Conservation (phyloP, 1,140 invertebrate species). For the Contarinia nasturtii region DNA sequence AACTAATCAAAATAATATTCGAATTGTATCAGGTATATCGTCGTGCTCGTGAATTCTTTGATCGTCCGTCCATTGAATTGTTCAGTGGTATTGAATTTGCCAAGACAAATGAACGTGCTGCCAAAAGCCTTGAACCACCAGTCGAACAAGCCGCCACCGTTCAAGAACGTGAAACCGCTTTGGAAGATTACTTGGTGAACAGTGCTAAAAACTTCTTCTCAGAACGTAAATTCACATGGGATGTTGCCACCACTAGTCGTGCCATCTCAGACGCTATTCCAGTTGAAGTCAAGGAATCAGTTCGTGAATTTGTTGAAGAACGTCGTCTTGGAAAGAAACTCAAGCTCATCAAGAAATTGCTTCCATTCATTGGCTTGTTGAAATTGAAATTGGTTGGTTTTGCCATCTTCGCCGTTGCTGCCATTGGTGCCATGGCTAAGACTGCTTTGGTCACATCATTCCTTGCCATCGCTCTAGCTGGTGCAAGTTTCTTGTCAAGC, state of each 20-base stretch:
- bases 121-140: conserved; percentile 20
- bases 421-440: conserved; percentile 39
- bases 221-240: conserved; percentile 32
- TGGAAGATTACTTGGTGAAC: conserved; percentile 36
- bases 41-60: conserved; percentile 37
- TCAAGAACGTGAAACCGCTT: conserved; percentile 31
- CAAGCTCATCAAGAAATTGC: conserved; percentile 33
- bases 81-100: conserved; percentile 34
- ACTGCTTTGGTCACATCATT: conserved; percentile 40
- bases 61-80: conserved; percentile 33
- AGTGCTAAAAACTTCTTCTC: conserved; percentile 33
- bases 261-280: conserved; percentile 26
- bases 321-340: conserved; percentile 38
- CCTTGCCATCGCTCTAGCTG: conserved; percentile 38
- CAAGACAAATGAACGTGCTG: conserved; percentile 24
- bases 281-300: conserved; percentile 30
- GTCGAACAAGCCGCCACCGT: conserved; percentile 28
- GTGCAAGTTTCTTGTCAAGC: conserved; percentile 2
- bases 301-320: conserved; percentile 34
- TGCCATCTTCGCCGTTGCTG: conserved; percentile 33
- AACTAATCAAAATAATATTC: not conserved
- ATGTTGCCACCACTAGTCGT: conserved; percentile 32
- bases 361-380: conserved; percentile 35
- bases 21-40: conserved; percentile 27
- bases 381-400: conserved; percentile 38